Base-by-base conservation (phyloP, 2,113 vertebrate genomes). In the Dinomys branickii region DNA sequence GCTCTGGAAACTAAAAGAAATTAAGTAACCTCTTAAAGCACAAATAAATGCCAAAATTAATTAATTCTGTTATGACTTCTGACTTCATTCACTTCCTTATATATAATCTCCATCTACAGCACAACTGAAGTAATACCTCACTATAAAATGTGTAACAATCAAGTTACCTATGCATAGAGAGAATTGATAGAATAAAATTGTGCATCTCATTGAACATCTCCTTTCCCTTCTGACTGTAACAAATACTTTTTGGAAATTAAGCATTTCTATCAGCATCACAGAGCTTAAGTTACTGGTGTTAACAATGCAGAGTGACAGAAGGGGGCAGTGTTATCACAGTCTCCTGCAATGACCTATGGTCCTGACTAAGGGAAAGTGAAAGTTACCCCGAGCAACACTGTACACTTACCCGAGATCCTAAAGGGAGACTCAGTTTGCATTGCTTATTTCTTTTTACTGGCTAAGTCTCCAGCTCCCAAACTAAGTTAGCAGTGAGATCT, bases 251-350 rank as follows among this genome's bases (percentile, higher is more conserved):
- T 94, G 1, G 83, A 94, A 97, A 94, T 5, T 47, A 13, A 85
- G 83, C 97, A 81, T 80, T 81, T 35, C 30, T 7, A 8, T 78
- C 75, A 85, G 33, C 28, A 81, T 58, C 19, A 52, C 61, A 77
- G 58, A n/a, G 73, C 9, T 52, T 35, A 93, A 71, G 35, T 61
- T n/a, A 52, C 13, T 1, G 3, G 11, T 28, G 61, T 20, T 81
- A 67, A 67, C 26, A 92, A 83, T 30, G 33, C n/a, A 78, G 17
- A 92, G 20, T 41, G 92, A 94, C 96, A 95, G 95, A 82, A 97
- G 95, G 50, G 96, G 96, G 94, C 97, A 97, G 94, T 95, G n/a
- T 91, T 89, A 90, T 9, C 80, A 90, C 56, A 78, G 77, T 82
- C 33, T 86, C 67, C 83, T 58, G 5, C 61, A 56, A 2, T 22